Conservation (phyloP, 2,113 vertebrate genomes). For the Odobenus rosmarus region DNA sequence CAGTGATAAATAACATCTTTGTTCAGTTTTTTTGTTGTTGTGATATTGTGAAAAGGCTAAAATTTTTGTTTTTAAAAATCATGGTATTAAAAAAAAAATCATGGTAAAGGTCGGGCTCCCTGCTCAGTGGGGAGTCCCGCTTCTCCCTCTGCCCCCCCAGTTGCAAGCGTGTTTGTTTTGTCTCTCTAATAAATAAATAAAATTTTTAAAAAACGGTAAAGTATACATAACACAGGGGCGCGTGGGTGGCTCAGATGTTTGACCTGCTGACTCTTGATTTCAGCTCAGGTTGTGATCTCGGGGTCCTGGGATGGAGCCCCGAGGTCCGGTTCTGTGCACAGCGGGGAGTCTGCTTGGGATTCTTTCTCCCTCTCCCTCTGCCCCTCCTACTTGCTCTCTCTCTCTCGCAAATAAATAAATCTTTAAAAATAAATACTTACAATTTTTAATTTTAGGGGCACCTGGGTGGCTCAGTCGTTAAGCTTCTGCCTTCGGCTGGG, state of each 20-base stretch:
- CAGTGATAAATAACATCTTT: background rate
- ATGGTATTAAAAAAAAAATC: background rate
- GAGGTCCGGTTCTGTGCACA: too few species aligned
- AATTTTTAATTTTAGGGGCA: too few species aligned
- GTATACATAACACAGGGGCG: background rate
- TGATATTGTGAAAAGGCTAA: background rate
- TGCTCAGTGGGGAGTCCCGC: background rate
- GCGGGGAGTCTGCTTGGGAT: too few species aligned
- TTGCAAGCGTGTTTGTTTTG: background rate
- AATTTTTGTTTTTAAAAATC: background rate
- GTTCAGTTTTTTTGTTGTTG: background rate
- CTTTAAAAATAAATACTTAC: too few species aligned
- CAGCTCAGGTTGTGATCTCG: too few species aligned
- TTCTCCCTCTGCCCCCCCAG: background rate
- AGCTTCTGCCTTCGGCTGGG: too few species aligned
- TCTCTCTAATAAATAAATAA: background rate
- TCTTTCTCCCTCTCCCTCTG: too few species aligned
- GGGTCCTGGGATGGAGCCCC: too few species aligned
- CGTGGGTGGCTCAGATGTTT: background rate
- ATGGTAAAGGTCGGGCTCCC: background rate
- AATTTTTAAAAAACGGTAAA: background rate
- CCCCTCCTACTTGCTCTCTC: too few species aligned
- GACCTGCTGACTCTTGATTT: background rate
- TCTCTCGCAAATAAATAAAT: too few species aligned
- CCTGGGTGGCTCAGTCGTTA: too few species aligned